Evolutionary conservation across 2,797 vertebrate species (phyloP).

Genomic region (Platalea minor): DNA sequence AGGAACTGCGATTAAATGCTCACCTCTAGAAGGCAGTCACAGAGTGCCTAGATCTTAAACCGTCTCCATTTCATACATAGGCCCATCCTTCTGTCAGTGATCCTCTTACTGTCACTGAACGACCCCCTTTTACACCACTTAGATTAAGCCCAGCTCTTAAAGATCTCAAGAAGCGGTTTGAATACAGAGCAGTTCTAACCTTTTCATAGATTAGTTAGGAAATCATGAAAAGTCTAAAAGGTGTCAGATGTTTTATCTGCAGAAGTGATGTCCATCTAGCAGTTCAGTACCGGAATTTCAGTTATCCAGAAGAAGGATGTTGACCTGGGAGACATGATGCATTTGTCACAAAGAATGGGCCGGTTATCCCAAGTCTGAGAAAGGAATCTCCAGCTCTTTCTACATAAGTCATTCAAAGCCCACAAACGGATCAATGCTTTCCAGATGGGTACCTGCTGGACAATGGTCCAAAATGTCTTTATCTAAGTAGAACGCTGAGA

Average conservation of each 20-base stretch:
- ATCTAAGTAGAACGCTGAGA: background rate
- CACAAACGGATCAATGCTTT: fast-evolving
- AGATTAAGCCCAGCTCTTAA: background rate
- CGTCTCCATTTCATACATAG: background rate
- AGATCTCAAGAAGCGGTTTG: background rate
- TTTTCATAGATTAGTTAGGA: background rate
- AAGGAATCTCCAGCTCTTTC: background rate
- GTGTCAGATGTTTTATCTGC: background rate
- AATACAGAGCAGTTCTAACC: background rate
- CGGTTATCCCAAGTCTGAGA: background rate
- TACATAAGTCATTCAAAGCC: background rate
- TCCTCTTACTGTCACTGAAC: background rate
- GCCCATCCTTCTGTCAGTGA: background rate
- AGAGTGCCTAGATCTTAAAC: background rate
- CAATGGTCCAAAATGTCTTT: background rate
- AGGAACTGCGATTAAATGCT: background rate
- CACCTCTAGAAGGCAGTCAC: background rate
- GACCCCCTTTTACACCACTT: background rate
- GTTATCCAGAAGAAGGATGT: background rate
- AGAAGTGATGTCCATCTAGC: background rate
- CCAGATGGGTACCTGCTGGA: fast-evolving
- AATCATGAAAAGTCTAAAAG: background rate
- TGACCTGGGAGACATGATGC: background rate
- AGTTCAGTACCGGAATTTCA: background rate
- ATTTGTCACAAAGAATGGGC: background rate